A percentile compares a stretch with the other conserved stretches of the same genome.
Conservation (phyloP, 92 coral and sea anemone genomes). For the Epizoanthus rinbou region DNA sequence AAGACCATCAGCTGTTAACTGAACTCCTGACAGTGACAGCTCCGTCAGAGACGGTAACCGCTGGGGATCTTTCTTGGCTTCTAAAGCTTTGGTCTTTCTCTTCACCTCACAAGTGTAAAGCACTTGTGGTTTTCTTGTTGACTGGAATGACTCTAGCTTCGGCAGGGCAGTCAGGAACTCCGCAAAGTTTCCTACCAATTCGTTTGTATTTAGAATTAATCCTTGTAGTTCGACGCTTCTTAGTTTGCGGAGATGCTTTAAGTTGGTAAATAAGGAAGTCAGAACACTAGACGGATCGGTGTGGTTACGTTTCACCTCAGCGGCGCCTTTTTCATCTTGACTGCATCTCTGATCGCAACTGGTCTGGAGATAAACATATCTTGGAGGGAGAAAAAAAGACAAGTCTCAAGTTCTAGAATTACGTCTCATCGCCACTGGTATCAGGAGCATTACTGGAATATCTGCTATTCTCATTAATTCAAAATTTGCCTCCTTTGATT, state of each 20-base stretch:
- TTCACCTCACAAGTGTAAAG: neutral
- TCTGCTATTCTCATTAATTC: too few species aligned
- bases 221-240: neutral
- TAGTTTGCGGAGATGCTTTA: neutral
- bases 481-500: too few species aligned
- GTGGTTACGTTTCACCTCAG: too few species aligned
- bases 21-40: neutral
- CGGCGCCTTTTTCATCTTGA: neutral
- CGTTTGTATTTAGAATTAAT: neutral
- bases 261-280: neutral
- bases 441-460: neutral
- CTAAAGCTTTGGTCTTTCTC: neutral
- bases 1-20: slow-evolving; percentile 1
- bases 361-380: neutral
- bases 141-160: neutral
- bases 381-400: neutral
- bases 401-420: too few species aligned
- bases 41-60: neutral
- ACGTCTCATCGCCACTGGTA: neutral
- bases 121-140: neutral
- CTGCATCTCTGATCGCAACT: neutral
- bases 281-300: neutral
- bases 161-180: neutral
- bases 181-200: neutral
- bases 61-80: neutral